Conservation (phyloP, 1,140 invertebrate species). For the Drosophila miranda region DNA sequence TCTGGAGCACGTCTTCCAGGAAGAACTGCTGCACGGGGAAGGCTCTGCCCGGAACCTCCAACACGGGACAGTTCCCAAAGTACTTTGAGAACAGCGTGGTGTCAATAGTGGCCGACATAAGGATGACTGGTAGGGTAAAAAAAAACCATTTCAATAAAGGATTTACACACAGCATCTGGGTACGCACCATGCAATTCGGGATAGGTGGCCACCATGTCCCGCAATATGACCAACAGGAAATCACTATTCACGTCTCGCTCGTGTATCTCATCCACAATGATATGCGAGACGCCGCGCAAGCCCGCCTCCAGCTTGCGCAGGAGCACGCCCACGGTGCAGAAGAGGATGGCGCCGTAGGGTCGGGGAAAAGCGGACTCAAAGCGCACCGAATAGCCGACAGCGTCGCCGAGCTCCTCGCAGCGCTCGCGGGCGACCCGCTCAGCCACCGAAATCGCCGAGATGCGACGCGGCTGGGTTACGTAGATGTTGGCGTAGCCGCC, state of each 20-base stretch:
- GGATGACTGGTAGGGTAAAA: slow-evolving; percentile 85
- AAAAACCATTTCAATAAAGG: background rate
- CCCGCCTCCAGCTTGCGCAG: slow-evolving; percentile 95
- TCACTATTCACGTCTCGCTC: slow-evolving; percentile 98
- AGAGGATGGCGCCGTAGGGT: slow-evolving; percentile 95
- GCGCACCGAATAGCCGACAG: slow-evolving; percentile 95
- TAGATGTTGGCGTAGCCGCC: slow-evolving; percentile 93
- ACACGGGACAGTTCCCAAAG: slow-evolving; percentile 92
- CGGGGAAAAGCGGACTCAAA: slow-evolving; percentile 95
- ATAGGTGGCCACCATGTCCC: slow-evolving; percentile 95
- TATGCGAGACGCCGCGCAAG: slow-evolving; percentile 93
- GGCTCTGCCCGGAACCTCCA: slow-evolving; percentile 90
- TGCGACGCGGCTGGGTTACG: slow-evolving; percentile 96
- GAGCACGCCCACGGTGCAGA: slow-evolving; percentile 97
- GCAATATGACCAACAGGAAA: slow-evolving; percentile 95
- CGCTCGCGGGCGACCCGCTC: slow-evolving; percentile 95
- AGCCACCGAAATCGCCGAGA: slow-evolving; percentile 96
- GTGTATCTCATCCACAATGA: slow-evolving; percentile 98
- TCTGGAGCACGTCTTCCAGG: slow-evolving; percentile 93
- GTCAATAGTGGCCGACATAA: slow-evolving; percentile 99
- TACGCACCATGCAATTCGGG: slow-evolving; percentile 89
- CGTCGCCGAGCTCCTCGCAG: slow-evolving; percentile 91
- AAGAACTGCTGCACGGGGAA: slow-evolving; percentile 94
- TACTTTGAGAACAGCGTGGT: slow-evolving; percentile 94
- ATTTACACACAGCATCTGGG: no score